Conservation (phyloP, 2,797 vertebrate genomes). For the Lophura swinhoii region DNA sequence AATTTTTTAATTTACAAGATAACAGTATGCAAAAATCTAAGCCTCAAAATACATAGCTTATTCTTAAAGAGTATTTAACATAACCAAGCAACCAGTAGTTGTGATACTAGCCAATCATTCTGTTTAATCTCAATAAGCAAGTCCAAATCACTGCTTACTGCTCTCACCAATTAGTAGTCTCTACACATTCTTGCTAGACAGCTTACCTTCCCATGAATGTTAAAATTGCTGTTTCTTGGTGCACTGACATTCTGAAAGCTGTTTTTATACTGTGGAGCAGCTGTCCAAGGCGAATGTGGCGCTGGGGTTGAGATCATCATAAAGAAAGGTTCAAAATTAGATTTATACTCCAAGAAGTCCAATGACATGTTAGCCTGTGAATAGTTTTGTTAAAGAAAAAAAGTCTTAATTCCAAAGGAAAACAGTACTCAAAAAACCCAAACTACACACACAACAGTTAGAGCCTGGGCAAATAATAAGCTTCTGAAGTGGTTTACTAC, state of each 20-base stretch:
- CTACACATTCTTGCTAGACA: neutral
- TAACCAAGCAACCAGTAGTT: neutral
- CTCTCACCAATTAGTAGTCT: neutral
- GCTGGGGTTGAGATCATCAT: slow-evolving; percentile 98
- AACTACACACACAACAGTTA: neutral
- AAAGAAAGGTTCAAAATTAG: slow-evolving; percentile 92
- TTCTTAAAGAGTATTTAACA: neutral
- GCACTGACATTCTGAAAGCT: slow-evolving; percentile 87
- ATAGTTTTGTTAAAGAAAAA: slow-evolving; percentile 17
- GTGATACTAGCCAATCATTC: neutral
- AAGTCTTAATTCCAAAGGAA: neutral
- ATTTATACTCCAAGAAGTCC: slow-evolving; percentile 93
- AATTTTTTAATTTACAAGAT: neutral
- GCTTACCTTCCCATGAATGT: slow-evolving; percentile 91
- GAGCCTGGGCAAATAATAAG: neutral
- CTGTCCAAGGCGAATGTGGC: slow-evolving; percentile 94
- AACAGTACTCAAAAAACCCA: neutral
- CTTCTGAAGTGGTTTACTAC: too few relatives aligned
- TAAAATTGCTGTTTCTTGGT: slow-evolving; percentile 93
- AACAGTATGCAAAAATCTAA: neutral
- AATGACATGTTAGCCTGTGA: slow-evolving; percentile 92
- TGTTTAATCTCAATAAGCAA: neutral
- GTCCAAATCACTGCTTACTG: neutral
- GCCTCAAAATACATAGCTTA: neutral
- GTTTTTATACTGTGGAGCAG: slow-evolving; percentile 92